These are phyloP conservation scores for Radopholus similis DNA, from an alignment of 1,140 invertebrate species.

Conservation along the genomic window DNA sequence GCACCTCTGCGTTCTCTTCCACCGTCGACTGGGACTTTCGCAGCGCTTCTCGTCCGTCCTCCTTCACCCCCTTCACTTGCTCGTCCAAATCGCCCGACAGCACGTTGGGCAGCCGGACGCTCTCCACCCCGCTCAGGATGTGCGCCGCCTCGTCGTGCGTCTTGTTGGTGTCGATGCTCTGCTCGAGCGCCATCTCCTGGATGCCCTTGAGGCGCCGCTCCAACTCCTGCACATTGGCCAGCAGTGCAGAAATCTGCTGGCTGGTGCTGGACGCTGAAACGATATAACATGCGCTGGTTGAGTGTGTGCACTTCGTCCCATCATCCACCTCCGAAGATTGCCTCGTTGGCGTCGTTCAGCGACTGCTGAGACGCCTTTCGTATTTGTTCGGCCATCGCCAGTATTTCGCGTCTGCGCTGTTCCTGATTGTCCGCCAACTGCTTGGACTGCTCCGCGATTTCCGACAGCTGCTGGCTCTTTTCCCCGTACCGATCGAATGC, in stretches of 20 bases:
- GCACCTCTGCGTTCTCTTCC: slow-evolving; percentile 19
- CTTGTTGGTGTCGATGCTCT: slow-evolving; percentile 39
- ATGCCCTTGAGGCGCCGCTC: slow-evolving; percentile 50
- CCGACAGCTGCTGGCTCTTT: slow-evolving; percentile 42
- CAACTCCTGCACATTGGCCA: slow-evolving; percentile 38
- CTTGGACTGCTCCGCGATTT: slow-evolving; percentile 49
- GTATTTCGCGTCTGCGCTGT: slow-evolving; percentile 41
- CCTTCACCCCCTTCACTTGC: slow-evolving; percentile 40
- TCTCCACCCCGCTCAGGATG: slow-evolving; percentile 48
- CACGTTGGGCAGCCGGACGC: slow-evolving; percentile 51
- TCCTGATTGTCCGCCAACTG: slow-evolving; percentile 40
- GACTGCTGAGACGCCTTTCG: slow-evolving; percentile 45
- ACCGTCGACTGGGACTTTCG: slow-evolving; percentile 32
- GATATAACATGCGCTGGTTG: no score
- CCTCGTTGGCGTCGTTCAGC: slow-evolving; percentile 52
- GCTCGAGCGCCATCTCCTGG: slow-evolving; percentile 50
- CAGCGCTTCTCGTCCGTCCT: slow-evolving; percentile 41
- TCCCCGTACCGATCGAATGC: slow-evolving; percentile 57
- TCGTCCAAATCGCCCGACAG: slow-evolving; percentile 38
- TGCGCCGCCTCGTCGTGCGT: slow-evolving; percentile 33
- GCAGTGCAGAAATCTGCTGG: slow-evolving; percentile 38
- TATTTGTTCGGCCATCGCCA: slow-evolving; percentile 42
- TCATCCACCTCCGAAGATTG: slow-evolving; percentile 55
- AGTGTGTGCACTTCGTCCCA: background rate
- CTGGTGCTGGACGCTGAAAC: slow-evolving; percentile 35